These are phyloP conservation scores for Brachionus manjavacas DNA, from an alignment of 1,140 invertebrate species.

Conservation along the genomic window DNA sequence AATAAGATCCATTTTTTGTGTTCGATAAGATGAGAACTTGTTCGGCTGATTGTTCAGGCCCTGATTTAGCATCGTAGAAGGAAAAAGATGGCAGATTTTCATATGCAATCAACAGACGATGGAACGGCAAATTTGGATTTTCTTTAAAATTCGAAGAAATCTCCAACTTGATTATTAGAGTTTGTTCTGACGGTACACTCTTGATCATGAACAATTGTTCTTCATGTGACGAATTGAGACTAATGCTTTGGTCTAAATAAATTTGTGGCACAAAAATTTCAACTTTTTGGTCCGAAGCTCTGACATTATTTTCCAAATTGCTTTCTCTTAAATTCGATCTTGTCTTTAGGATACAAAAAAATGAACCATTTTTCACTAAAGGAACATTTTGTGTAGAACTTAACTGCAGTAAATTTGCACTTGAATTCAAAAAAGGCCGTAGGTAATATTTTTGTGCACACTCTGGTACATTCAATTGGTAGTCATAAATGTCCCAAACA, in stretches of 20 bases:
- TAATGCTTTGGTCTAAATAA: not conserved
- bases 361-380: not conserved
- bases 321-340: not conserved
- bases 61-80: not conserved
- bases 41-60: not conserved
- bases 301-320: not conserved
- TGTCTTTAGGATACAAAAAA: not conserved
- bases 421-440: not conserved
- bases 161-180: not conserved
- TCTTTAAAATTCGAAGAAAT: not conserved
- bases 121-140: not conserved
- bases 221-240: not conserved
- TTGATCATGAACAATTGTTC: not conserved
- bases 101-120: not conserved
- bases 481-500: not conserved
- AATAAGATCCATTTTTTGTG: not conserved
- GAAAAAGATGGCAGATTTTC: not conserved
- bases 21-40: not conserved
- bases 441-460: not conserved
- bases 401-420: not conserved
- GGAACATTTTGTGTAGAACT: not conserved
- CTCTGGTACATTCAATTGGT: not conserved
- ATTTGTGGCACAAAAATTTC: not conserved
- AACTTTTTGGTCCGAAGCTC: not conserved
- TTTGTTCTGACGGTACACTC: not conserved